Base-by-base conservation (phyloP, 2,113 vertebrate genomes). In the Chionomys nivalis region DNA sequence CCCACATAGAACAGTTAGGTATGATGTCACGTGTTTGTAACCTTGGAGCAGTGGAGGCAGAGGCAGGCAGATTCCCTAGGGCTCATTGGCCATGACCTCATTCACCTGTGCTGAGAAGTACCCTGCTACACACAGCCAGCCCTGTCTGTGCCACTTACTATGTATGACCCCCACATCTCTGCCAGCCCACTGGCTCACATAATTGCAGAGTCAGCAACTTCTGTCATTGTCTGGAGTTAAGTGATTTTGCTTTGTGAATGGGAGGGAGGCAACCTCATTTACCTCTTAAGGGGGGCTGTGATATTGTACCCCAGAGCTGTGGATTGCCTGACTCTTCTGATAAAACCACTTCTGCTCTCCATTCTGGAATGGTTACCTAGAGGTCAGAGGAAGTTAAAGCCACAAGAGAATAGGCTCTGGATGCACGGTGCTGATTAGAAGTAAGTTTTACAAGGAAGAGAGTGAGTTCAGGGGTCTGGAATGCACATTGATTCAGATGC, bases 81-180 rank as follows among this genome's bases (percentile, higher is more conserved):
- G 31, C 44, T 36, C 11, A 31, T 44, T 36, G 42, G 66, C 5
- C 7, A 0, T 4, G 0, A 2, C 21, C 36, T 1, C 47, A 11
- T 23, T 31, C 8, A 36, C 28, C n/a, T 12, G 9, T 58, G 77
- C 61, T 1, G 10, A 76, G 78, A 76, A 44, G 90, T 10, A 31
- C 31, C 39, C 47, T 28, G 87, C 5, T 8, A 42, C 8, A 1
- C 39, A 4, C 24, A 26, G 28, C 73, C 55, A 31, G 49, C 63
- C 9, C n/a, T 13, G 55, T 70, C 73, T 49, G 39, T 12, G 23
- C 61, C 26, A 10, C 47, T 66, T 39, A 2, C 16, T 13, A 3
- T 42, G 75, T 13, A 3, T 42, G 75, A 19, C 4, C 13, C 24
- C 3, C 79, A 42, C 31, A 4, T 44, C 24, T 49, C 91, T 14